These are phyloP conservation scores for Himalopsyche kuldschensis DNA, from an alignment of 2,888 invertebrate genomes.

Conservation along the genomic window DNA sequence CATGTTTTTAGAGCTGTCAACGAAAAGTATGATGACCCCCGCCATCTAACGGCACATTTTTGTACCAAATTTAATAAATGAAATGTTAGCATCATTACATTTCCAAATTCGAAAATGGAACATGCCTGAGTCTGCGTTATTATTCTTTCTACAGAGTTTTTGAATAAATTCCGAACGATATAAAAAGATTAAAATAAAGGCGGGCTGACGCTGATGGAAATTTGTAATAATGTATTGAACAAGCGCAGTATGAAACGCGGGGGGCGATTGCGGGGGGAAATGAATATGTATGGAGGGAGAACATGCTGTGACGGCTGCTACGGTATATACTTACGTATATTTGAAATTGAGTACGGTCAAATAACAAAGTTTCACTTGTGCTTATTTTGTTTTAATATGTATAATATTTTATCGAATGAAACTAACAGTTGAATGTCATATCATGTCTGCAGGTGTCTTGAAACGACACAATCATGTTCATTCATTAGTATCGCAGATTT, in stretches of 20 bases:
- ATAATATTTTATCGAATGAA: no score
- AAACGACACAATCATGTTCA: no score
- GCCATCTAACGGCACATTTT: neutral
- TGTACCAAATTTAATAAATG: neutral
- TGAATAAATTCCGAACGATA: neutral
- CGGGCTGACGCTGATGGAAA: neutral
- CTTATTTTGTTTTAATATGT: neutral
- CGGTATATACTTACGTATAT: slow-evolving; percentile 9
- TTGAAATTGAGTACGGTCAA: slow-evolving; percentile 27
- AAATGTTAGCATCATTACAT: neutral
- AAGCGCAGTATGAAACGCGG: slow-evolving; percentile 7
- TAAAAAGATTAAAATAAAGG: slow-evolving; percentile 1
- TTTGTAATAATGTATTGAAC: slow-evolving; percentile 5
- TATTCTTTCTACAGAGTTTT: neutral
- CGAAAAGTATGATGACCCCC: neutral
- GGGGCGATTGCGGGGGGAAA: slow-evolving; percentile 17
- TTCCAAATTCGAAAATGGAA: neutral
- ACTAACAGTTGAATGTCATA: no score
- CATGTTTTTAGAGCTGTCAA: neutral
- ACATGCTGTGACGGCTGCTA: slow-evolving; percentile 18
- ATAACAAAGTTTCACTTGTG: neutral
- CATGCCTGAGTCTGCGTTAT: neutral
- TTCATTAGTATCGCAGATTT: no score
- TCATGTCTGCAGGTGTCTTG: no score
- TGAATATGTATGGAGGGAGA: slow-evolving; percentile 34